Base-by-base conservation (phyloP, 2,888 invertebrate genomes). In the Xanthia icteritia region DNA sequence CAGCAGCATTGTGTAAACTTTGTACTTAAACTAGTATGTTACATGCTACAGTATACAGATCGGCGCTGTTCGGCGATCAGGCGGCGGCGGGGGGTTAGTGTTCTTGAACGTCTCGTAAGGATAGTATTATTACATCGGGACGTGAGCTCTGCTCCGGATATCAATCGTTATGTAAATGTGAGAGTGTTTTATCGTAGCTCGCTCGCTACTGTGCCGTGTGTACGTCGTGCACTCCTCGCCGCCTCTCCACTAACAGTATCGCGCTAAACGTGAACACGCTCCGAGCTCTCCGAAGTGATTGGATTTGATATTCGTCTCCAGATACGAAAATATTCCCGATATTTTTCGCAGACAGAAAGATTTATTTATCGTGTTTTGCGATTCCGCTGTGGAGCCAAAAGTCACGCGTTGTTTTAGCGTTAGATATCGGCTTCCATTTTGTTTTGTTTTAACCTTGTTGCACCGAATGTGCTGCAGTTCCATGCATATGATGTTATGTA, bases 31-130 rank as follows among this genome's bases (percentile, higher is more conserved):
- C 17, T 20, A 13, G n/a, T 27, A n/a, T 60, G 20, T 42, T 17
- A 11, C 17, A 54, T 31, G 51, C 42, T 31, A 48, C 27, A 76
- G 23, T 23, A 23, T 8, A 42, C 6, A 9, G 63, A 58, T 65
- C 42, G 80, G 42, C 51, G 36, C 63, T 31, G 71, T 71, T 64
- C 39, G 36, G 39, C 15, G n/a, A 31, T 23, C 31, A 13, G 5
- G 36, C 23, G 27, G 36, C 60, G 20, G 51, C 15, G 45, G 36
- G 60, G 42, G 61, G 92, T 74, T 82, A 87, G 86, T 73, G 64
- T 51, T 31, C 67, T 45, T 45, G 0, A 45, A 45, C 45, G 45
- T 45, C 15, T 45, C 45, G 15, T 15, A 45, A 45, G 45, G 45
- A 45, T 15, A 15, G 45, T 45, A 45, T 45, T 45, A 45, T 45